Base-by-base conservation (phyloP, 1,140 invertebrate genomes). In the Bombus pyrosoma region DNA sequence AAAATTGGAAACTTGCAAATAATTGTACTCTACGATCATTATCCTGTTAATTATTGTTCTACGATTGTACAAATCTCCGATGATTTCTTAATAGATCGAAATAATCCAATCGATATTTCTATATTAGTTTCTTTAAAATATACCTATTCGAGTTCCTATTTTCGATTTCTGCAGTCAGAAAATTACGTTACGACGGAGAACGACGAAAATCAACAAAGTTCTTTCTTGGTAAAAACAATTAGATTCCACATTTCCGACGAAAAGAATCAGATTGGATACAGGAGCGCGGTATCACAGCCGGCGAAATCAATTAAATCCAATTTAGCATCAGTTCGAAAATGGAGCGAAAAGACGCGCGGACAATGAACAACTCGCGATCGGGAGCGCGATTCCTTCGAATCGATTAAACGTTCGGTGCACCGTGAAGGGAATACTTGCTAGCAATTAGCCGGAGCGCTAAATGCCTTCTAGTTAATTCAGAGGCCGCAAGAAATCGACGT, bases 381-480 rank as follows among this genome's bases (percentile, higher is more conserved):
- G 59, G 32, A 47, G 81, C 87, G 66, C 76, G 88, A 92, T 94
- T 94, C 89, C 91, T 34, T 41, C 81, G 92, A 94, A 94, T 92
- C 90, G 90, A 93, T 94, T 93, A 93, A 91, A 87, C 78, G 86
- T 79, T 89, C 74, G 87, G 81, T 85, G 85, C 89, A 90, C 84
- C 82, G 89, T 71, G 89, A 91, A 86, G 82, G 81, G 75, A 92
- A 93, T 93, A 92, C 92, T 92, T 91, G 87, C 83, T 88, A 89
- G 91, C 92, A 94, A 94, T 94, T 94, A 94, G 92, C 90, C 81
- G 62, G 77, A 91, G 90, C 91, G 88, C 83, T 91, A 93, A 85
- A 94, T 93, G 91, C 90, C 90, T 93, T 92, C 93, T 89, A 84
- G 87, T 92, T 85, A 86, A 80, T 83, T 80, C 79, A 57, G 71